Base-by-base conservation (phyloP, 1,140 invertebrate genomes). In the Fopius arisanus region DNA sequence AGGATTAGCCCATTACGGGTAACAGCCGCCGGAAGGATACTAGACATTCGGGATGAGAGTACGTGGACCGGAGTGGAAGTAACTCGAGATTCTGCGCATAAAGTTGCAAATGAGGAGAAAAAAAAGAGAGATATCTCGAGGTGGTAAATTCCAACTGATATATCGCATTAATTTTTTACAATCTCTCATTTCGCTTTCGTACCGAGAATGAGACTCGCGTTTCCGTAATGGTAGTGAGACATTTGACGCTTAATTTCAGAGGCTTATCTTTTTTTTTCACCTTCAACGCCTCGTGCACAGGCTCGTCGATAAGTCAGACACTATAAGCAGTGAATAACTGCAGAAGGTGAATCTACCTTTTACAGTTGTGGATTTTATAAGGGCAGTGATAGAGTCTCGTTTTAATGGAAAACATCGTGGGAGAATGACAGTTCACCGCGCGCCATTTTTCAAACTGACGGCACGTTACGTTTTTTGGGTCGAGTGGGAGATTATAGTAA, bases 1-100 rank as follows among this genome's bases (percentile, higher is more conserved):
- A 77, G 76, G 66, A 59, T 77, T 65, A 77, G 62, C 67, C 76
- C 76, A 77, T 77, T 77, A 77, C 43, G 12, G 66, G 69, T 40
- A 74, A 77, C 75, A 77, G 19, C 31, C 29, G 51, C 28, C 72
- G 28, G 37, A 51, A 23, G 31, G 33, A 63, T 70, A 70, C 23
- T 43, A 67, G 62, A 70, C 59, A 59, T 31, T n/a, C n/a, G 43
- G 67, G 41, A 54, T 6, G 26, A 19, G 31, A 67, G 43, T 69
- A 74, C 62, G 41, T 40, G 67, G 28, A 29, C 66, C 67, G 41
- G 54, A 48, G 65, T 67, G 19, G 33, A 67, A 67, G 14, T 65
- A 41, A 48, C 43, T 48, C 16, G 43, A 14, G 43, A 12, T n/a
- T 48, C 43, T 3, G 7, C 23, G 16, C 19, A 59, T 28, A 59